Base-by-base conservation (phyloP, 2,797 vertebrate species). In the Ctenosaura bakeri region DNA sequence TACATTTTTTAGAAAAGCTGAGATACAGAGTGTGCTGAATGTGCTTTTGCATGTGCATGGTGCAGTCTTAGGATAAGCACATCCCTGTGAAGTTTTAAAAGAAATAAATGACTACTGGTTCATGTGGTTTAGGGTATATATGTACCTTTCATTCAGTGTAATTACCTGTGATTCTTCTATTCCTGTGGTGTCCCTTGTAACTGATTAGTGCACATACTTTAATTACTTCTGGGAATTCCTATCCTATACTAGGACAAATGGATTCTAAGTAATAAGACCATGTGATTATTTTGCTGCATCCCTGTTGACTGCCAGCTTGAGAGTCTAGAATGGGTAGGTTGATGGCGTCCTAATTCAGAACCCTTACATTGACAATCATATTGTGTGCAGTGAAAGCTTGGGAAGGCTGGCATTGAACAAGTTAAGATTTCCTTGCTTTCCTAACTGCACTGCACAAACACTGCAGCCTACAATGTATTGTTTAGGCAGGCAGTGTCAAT, bases 401-500 rank as follows among this genome's bases (percentile, higher is more conserved):
- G 52, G 22, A 66, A 87, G 18, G 6, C 38, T 71, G 29, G n/a
- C 20, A 88, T 4, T 83, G 82, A 78, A 83, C 66, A 54, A 79
- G 5, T 86, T 66, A 88, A 93, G 93, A 85, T 71, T 50, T 79
- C 13, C 81, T 54, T 26, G 0, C 4, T 2, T 62, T 6, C 4
- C 2, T 0, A 46, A 24, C 52, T 32, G 35, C 13, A 3, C 42
- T 78, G 20, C 42, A 18, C 71, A 52, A 35, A 29, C 18, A 8
- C 86, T 86, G 35, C 4, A 54, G 3, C 32, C 62, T 14, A 0
- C 8, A 7, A 14, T 26, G 92, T 84, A 9, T 90, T 93, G 90
- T 93, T 87, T 80, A 5, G 79, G 89, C 79, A 54, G 20, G 42
- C n/a, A 77, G 54, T 92, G 35, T 83, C 71, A 78, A 56, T 91